Evolutionary conservation across 2,797 vertebrate species (phyloP).

Genomic region (Alfaro cultratus): DNA sequence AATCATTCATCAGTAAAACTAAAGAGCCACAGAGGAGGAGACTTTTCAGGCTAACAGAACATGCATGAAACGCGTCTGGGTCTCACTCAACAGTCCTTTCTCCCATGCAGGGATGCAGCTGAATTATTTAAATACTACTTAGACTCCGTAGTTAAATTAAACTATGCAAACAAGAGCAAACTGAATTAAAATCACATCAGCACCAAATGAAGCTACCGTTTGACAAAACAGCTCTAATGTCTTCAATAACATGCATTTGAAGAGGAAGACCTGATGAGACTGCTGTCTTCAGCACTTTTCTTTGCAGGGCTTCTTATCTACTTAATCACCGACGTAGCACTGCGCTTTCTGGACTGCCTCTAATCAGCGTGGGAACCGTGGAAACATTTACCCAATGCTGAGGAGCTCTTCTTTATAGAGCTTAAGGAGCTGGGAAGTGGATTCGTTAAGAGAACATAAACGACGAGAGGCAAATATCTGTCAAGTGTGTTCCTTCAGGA

Average conservation of each 20-base stretch:
- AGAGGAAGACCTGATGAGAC: constrained; percentile 50
- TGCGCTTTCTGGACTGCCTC: constrained; percentile 23
- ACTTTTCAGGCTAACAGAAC: constrained; percentile 23
- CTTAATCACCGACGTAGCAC: constrained; percentile 47
- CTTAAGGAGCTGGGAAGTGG: constrained; percentile 19
- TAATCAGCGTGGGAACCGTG: constrained; percentile 55
- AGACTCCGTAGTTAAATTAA: constrained; percentile 55
- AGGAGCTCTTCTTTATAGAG: constrained; percentile 33
- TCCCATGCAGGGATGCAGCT: constrained; percentile 36
- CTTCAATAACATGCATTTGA: constrained; percentile 17
- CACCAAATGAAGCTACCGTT: constrained; percentile 41
- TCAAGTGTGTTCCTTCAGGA: constrained; percentile 18
- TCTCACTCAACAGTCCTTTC: constrained; percentile 23
- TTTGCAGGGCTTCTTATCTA: constrained; percentile 37
- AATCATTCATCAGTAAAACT: constrained; percentile 57
- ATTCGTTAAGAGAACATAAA: constrained; percentile 39
- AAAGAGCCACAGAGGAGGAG: constrained; percentile 24
- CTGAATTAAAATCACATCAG: constrained; percentile 47
- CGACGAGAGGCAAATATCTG: constrained; percentile 25
- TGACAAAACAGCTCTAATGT: constrained; percentile 52
- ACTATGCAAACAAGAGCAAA: constrained; percentile 58
- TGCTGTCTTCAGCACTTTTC: constrained; percentile 49
- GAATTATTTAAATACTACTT: constrained; percentile 65
- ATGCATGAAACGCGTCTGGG: constrained; percentile 22
- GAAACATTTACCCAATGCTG: constrained; percentile 42